A percentile compares a stretch with the other conserved stretches of the same genome.
Conservation (phyloP, 1,140 invertebrate genomes). For the Hyles vespertilio region DNA sequence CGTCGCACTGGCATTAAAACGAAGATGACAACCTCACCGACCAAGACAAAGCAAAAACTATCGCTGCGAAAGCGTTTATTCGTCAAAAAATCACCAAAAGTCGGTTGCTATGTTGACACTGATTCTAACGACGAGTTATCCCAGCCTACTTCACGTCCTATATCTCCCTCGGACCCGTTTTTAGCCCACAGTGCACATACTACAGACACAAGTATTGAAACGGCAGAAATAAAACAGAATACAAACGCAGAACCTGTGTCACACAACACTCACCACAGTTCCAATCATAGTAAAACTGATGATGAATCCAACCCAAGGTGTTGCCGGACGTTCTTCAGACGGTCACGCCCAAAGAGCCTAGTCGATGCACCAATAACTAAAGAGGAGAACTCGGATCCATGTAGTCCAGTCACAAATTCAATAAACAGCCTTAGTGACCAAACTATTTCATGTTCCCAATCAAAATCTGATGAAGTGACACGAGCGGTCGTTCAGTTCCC, state of each 20-base stretch:
- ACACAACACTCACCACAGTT: slow-evolving; percentile 33
- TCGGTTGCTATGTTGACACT: slow-evolving; percentile 70
- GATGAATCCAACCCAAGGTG: slow-evolving; percentile 58
- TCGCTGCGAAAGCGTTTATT: slow-evolving; percentile 69
- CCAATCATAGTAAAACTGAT: slow-evolving; percentile 38
- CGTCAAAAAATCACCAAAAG: slow-evolving; percentile 73
- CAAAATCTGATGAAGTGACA: slow-evolving; percentile 61
- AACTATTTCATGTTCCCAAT: slow-evolving; percentile 42
- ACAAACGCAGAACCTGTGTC: slow-evolving; percentile 31
- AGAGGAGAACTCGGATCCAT: slow-evolving; percentile 47
- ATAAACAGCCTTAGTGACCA: slow-evolving; percentile 58
- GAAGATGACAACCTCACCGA: slow-evolving; percentile 70
- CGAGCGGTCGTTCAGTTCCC: slow-evolving; percentile 63
- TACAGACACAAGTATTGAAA: slow-evolving; percentile 38
- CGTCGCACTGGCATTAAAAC: slow-evolving; percentile 47
- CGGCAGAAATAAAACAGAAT: slow-evolving; percentile 35
- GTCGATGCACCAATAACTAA: slow-evolving; percentile 48
- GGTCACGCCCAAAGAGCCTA: slow-evolving; percentile 60
- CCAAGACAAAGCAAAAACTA: slow-evolving; percentile 67
- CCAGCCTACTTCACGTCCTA: slow-evolving; percentile 58
- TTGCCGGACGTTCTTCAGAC: slow-evolving; percentile 62
- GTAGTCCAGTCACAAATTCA: slow-evolving; percentile 56
- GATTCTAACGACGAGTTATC: slow-evolving; percentile 67
- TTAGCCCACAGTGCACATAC: slow-evolving; percentile 57
- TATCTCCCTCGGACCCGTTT: slow-evolving; percentile 67